Conservation (phyloP, 1,140 invertebrate species). For the Uloborus diversus region DNA sequence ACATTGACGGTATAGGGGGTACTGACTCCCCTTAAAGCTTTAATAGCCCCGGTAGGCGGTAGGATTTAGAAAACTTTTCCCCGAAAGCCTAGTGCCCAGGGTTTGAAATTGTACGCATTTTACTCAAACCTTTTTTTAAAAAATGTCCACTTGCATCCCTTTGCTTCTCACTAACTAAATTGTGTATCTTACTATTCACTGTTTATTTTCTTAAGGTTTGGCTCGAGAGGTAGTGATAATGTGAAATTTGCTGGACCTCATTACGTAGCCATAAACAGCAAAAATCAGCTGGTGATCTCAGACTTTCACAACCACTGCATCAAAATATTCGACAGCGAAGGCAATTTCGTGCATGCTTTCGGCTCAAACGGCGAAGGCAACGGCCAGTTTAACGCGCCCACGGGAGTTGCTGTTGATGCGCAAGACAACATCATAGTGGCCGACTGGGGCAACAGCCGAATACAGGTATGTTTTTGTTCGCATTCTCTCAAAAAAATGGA, state of each 20-base stretch:
- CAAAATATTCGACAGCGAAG: conserved; percentile 67
- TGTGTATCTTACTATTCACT: too few species aligned
- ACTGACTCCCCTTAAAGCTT: too few species aligned
- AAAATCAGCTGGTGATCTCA: conserved; percentile 73
- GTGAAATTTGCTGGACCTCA: conserved; percentile 72
- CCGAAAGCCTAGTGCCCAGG: too few species aligned
- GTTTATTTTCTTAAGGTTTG: conserved; percentile 63
- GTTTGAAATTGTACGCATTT: too few species aligned
- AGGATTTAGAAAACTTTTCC: too few species aligned
- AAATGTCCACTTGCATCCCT: too few species aligned
- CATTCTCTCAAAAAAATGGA: neutral
- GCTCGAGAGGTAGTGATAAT: conserved; percentile 63
- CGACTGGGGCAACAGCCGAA: conserved; percentile 73
- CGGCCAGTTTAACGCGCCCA: conserved; percentile 71
- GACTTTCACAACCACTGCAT: conserved; percentile 91
- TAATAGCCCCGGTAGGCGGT: too few species aligned
- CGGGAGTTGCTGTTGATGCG: conserved; percentile 71
- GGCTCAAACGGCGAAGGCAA: conserved; percentile 67
- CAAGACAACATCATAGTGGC: conserved; percentile 72
- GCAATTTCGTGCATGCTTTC: conserved; percentile 67
- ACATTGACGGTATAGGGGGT: too few species aligned
- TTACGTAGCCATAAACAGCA: conserved; percentile 69
- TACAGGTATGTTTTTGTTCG: conserved; percentile 64
- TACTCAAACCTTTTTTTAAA: too few species aligned
- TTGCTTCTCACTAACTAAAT: too few species aligned